A percentile compares a stretch with the other conserved stretches of the same genome.
These are phyloP conservation scores for Tragopan temminckii DNA, from an alignment of 2,797 vertebrate species.

Conservation along the genomic window DNA sequence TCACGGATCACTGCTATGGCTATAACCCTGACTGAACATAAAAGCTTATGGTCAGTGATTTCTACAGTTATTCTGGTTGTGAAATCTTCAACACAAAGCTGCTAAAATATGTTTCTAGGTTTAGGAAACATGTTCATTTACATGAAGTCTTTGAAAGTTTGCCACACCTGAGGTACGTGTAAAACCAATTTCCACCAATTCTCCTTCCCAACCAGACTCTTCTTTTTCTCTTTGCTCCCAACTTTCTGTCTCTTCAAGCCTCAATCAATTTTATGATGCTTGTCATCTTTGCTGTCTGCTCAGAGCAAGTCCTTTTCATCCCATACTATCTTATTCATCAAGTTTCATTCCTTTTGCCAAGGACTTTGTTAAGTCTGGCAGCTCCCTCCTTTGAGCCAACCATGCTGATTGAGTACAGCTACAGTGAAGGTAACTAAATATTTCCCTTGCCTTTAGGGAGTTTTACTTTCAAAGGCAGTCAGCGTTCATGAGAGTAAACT, in stretches of 20 bases:
- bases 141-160: neutral
- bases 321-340: neutral
- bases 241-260: neutral
- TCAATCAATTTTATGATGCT: constrained; percentile 10
- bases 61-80: neutral
- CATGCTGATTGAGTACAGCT: neutral
- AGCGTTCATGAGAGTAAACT: neutral
- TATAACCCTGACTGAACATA: neutral
- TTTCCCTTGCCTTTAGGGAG: neutral
- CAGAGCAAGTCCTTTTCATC: neutral
- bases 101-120: neutral
- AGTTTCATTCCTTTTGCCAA: neutral
- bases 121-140: neutral
- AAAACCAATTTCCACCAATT: neutral
- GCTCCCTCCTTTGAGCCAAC: neutral
- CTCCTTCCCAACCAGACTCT: neutral
- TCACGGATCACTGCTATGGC: neutral
- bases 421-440: neutral
- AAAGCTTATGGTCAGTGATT: neutral
- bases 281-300: neutral
- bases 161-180: neutral
- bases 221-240: constrained; percentile 1
- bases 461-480: constrained; percentile 3
- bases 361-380: neutral
- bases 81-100: neutral